phyloP scores from a whole-genome alignment of 1,140 invertebrate genomes.

The Planococcus citri region DNA sequence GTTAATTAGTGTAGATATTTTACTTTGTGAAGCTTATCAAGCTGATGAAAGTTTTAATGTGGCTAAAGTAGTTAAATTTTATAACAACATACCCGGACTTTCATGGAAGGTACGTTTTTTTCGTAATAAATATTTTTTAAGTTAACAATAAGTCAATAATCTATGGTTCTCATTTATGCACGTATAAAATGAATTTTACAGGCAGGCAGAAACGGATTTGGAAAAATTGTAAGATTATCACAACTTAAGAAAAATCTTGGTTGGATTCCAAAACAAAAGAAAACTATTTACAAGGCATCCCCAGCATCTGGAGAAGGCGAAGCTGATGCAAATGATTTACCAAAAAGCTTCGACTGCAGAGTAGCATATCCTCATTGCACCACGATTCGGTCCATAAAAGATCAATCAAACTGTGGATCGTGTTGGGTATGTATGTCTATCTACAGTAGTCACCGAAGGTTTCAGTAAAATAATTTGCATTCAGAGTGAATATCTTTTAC shows the following conservation, averaged over 20 bases:
- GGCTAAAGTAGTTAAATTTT: no score
- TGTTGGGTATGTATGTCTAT: slow-evolving; percentile 45
- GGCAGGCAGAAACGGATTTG: background rate
- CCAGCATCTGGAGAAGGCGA: background rate
- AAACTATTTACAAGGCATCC: no score
- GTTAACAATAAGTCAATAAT: no score
- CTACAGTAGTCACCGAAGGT: background rate
- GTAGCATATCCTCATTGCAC: slow-evolving; percentile 69
- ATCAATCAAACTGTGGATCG: slow-evolving; percentile 60
- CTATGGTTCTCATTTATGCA: no score
- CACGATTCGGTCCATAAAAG: slow-evolving; percentile 59
- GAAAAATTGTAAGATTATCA: background rate
- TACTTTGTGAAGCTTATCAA: no score
- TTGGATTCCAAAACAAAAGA: background rate
- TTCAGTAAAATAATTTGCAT: no score
- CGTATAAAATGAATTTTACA: background rate
- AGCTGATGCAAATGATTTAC: slow-evolving; percentile 36
- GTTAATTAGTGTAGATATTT: no score
- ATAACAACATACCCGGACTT: no score
- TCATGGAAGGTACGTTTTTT: no score
- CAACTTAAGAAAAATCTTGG: background rate
- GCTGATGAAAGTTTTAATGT: no score
- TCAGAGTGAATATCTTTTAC: no score
- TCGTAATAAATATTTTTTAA: no score
- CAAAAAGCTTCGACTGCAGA: slow-evolving; percentile 66